phyloP scores from a whole-genome alignment of 2,113 vertebrate species.

The Charina bottae region DNA sequence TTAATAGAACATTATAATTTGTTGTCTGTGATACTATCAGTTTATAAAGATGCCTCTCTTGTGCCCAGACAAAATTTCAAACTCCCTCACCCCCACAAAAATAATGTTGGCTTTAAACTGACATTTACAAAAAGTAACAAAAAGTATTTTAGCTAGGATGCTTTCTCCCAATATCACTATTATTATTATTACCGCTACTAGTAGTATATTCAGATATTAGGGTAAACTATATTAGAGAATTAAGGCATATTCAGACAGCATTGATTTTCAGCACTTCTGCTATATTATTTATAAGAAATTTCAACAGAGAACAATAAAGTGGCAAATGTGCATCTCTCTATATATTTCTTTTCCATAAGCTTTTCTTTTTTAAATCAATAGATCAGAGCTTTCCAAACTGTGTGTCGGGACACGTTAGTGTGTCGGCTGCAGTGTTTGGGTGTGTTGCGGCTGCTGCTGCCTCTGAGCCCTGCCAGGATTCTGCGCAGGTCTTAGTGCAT shows the following conservation, averaged over 20 bases:
- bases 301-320: background rate
- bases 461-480: too few relatives aligned
- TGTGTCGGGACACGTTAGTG: too few relatives aligned
- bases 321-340: slow-evolving; percentile 13
- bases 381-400: too few relatives aligned
- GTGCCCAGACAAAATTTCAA: slow-evolving; percentile 68
- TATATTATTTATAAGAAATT: background rate
- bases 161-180: background rate
- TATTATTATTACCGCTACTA: background rate
- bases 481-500: too few relatives aligned
- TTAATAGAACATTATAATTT: slow-evolving; percentile 74
- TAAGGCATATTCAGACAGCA: background rate
- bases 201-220: background rate
- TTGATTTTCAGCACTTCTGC: background rate
- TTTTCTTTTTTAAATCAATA: slow-evolving; percentile 24
- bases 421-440: too few relatives aligned
- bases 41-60: slow-evolving; percentile 64
- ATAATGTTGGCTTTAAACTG: slow-evolving; percentile 30
- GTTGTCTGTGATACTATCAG: slow-evolving; percentile 65
- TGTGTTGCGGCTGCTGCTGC: too few relatives aligned
- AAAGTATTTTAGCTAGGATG: slow-evolving; percentile 11
- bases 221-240: background rate
- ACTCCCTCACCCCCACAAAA: slow-evolving; percentile 40
- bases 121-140: slow-evolving; percentile 15
- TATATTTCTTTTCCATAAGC: background rate